Conservation (phyloP, 2,888 invertebrate species). For the Campopleginae sp. region DNA sequence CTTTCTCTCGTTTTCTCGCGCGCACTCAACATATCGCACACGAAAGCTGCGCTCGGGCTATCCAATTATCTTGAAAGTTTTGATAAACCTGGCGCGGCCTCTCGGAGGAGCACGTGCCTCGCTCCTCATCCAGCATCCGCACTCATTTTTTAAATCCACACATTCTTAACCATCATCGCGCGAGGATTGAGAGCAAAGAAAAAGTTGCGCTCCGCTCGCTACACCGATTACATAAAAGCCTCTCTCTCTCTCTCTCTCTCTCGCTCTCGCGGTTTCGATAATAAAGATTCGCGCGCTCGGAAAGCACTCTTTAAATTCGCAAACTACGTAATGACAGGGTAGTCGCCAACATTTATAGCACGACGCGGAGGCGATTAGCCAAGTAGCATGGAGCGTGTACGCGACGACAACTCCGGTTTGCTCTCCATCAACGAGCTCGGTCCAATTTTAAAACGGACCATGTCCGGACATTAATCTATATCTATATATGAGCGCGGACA, state of each 20-base stretch:
- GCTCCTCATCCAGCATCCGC: neutral
- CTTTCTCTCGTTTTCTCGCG: constrained; percentile 29
- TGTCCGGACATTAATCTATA: constrained; percentile 73
- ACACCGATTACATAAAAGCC: constrained; percentile 60
- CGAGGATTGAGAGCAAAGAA: neutral
- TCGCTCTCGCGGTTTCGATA: constrained; percentile 39
- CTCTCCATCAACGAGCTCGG: constrained; percentile 51
- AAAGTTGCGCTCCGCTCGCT: constrained; percentile 34
- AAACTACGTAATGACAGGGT: constrained; percentile 82
- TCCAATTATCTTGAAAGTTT: constrained; percentile 60
- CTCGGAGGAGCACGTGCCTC: neutral
- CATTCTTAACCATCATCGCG: neutral
- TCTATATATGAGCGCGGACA: neutral
- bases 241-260: constrained; percentile 26
- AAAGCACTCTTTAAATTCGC: constrained; percentile 83
- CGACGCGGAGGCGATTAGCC: constrained; percentile 29
- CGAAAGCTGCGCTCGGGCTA: constrained; percentile 26
- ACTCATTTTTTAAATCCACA: neutral
- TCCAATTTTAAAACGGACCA: constrained; percentile 69
- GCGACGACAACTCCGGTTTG: constrained; percentile 11
- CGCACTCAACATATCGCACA: constrained; percentile 13
- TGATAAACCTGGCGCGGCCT: constrained; percentile 22
- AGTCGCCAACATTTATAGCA: constrained; percentile 63
- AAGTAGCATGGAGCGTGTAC: no score
- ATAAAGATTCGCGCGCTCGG: constrained; percentile 73